Evolutionary conservation across 1,140 invertebrate genomes (phyloP), one percentile per base, ranked within the genome.

Genomic region (Camponotus vicinus): DNA sequence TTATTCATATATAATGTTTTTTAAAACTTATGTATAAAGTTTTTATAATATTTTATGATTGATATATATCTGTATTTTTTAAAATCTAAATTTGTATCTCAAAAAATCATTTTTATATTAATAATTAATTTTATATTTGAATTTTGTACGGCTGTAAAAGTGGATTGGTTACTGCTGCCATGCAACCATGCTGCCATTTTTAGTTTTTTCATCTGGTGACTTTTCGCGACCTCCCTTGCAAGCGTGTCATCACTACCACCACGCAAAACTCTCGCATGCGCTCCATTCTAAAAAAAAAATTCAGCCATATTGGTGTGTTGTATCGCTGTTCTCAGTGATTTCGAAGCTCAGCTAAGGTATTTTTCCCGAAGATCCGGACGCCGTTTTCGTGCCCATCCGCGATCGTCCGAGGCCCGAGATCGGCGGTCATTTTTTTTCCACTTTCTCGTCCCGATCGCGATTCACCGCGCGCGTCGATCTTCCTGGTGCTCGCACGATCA

Each of bases 281-380:
- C 89, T 90, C 75, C 76, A 85, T 89, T 92, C 88, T 80, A 84
- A 90, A 90, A 92, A 92, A 92, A 92, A 86, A 80, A 86, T 93
- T 94, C 94, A 92, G 95, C 95, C 95, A 95, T 95, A 95, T 95
- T 95, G 95, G 94, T 95, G 94, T 95, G 93, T 95, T 95, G 94
- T 95, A 95, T 95, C 94, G 93, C 94, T 95, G 92, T 91, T 90
- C 90, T 93, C 92, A 93, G 94, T 94, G 93, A 92, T 95, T 95
- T 92, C 88, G 90, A 92, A 94, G 93, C 87, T 93, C 88, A 93
- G 93, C 92, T 92, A 94, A 95, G 93, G 94, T 94, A 95, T 94
- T 92, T 91, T 42, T 85, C 61, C 66, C 9, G 13, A 64, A 21
- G 77, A 11, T 21, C 63, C 15, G 13, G 5, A 52, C 32, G 21